Conservation (phyloP, 2,797 vertebrate genomes). For the Rhabdophis nuchalis region DNA sequence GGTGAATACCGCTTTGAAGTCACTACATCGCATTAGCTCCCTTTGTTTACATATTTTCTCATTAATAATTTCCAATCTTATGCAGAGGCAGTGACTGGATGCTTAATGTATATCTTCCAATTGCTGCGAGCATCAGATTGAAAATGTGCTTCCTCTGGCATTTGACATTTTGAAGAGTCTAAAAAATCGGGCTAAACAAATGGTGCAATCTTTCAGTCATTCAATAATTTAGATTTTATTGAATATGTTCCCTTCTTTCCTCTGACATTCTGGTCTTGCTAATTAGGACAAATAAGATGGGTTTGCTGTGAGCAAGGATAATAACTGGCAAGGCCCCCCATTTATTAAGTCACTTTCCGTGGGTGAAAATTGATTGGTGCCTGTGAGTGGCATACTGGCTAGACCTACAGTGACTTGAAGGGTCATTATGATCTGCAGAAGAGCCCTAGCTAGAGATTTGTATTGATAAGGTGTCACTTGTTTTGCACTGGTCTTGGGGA, state of each 20-base stretch:
- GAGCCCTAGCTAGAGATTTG: slow-evolving; percentile 54
- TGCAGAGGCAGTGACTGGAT: slow-evolving; percentile 39
- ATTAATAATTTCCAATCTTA: slow-evolving; percentile 50
- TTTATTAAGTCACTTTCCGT: slow-evolving; percentile 68
- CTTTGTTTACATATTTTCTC: slow-evolving; percentile 43
- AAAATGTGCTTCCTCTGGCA: slow-evolving; percentile 42
- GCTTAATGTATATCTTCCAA: slow-evolving; percentile 53
- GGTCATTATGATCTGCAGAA: slow-evolving; percentile 61
- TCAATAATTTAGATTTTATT: slow-evolving; percentile 70
- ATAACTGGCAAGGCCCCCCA: slow-evolving; percentile 58
- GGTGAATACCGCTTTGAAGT: slow-evolving; percentile 45
- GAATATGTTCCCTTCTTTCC: slow-evolving; percentile 62
- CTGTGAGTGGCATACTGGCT: slow-evolving; percentile 63
- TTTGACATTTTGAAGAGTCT: slow-evolving; percentile 59
- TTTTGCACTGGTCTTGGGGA: slow-evolving; percentile 27
- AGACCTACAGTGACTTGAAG: slow-evolving; percentile 61
- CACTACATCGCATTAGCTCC: not conserved
- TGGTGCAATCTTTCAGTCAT: slow-evolving; percentile 58
- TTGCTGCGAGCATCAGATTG: slow-evolving; percentile 54
- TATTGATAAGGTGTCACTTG: slow-evolving; percentile 64
- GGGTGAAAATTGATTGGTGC: slow-evolving; percentile 67
- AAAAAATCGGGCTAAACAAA: slow-evolving; percentile 55
- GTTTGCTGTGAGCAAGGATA: slow-evolving; percentile 63
- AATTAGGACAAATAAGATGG: slow-evolving; percentile 69
- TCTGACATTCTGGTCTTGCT: slow-evolving; percentile 59